These are phyloP conservation scores for Protosalanx chinensis DNA, from an alignment of 2,797 vertebrate genomes.

Conservation along the genomic window DNA sequence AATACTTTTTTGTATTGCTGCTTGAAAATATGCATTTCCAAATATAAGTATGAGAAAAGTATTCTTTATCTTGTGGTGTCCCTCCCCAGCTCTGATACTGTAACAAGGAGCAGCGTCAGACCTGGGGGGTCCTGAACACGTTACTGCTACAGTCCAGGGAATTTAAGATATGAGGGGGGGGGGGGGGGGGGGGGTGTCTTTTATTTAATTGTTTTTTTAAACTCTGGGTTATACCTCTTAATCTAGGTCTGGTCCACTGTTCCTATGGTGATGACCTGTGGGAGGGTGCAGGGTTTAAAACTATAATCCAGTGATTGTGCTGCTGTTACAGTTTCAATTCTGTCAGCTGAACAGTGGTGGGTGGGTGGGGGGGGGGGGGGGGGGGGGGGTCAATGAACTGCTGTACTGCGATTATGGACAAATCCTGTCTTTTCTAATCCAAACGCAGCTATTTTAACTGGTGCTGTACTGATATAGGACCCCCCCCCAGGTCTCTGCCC, in stretches of 20 bases:
- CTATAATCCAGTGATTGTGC: conserved; percentile 31
- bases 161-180: conserved; percentile 52
- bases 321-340: conserved; percentile 35
- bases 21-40: conserved; percentile 98
- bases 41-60: conserved; percentile 90
- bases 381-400: no score
- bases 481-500: neutral
- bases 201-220: conserved; percentile 59
- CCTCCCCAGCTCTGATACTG: conserved; percentile 48
- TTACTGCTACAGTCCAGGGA: conserved; percentile 56
- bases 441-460: conserved; percentile 21
- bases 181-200: no score
- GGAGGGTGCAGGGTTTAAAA: conserved; percentile 47
- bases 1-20: conserved; percentile 99
- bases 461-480: conserved; percentile 29
- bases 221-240: conserved; percentile 63
- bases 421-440: neutral
- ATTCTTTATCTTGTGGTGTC: conserved; percentile 74
- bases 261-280: conserved; percentile 62
- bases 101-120: conserved; percentile 47
- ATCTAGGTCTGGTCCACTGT: conserved; percentile 63
- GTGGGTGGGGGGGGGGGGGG: no score
- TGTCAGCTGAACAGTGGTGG: conserved; percentile 36
- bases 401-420: conserved; percentile 1
- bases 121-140: conserved; percentile 55